Evolutionary conservation across 2,888 invertebrate species (phyloP), one percentile per base, ranked within the genome.

Genomic region (Diloba caeruleocephala): DNA sequence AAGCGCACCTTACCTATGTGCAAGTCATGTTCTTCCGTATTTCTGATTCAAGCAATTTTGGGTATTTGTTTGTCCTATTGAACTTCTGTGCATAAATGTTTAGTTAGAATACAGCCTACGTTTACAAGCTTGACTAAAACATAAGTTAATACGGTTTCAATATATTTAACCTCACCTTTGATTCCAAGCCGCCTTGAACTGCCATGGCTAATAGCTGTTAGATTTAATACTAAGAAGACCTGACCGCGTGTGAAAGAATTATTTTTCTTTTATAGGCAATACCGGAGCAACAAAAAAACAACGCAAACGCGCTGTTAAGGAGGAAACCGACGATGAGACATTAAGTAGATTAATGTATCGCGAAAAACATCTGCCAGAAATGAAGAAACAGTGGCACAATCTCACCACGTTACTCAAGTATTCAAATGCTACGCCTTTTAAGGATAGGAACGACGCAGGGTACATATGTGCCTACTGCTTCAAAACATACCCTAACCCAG

Each of bases 191-290:
- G 2, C 6, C 29, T 38, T 19, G 10, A 44, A 37, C 10, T 33
- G 25, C 13, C 21, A 15, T 15, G 2, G 12, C 38, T 14, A 44
- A 33, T 37, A 36, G 9, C 44, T 33, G 12, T 37, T 65, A 59
- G 48, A 53, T 62, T 63, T 69, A 58, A 53, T 68, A 66, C 69
- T 78, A 74, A 74, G 75, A 71, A 69, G 73, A 60, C 26, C 45
- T 60, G 55, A 63, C 73, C 84, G 83, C 85, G 79, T 85, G 85
- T 90, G 86, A 90, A 87, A 84, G 81, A 80, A 57, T 82, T 85
- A 72, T 87, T 90, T 91, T 92, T 92, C 91, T 92, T 92, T 92
- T 92, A 89, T 92, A 92, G 92, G 92, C 87, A 80, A 79, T 64
- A 83, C 84, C 76, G 82, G 89, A 81, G 84, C 84, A 68, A 72